Evolutionary conservation across 2,888 invertebrate genomes (phyloP), one percentile per base, ranked within the genome.

Genomic region (Yponomeuta cagnagella): DNA sequence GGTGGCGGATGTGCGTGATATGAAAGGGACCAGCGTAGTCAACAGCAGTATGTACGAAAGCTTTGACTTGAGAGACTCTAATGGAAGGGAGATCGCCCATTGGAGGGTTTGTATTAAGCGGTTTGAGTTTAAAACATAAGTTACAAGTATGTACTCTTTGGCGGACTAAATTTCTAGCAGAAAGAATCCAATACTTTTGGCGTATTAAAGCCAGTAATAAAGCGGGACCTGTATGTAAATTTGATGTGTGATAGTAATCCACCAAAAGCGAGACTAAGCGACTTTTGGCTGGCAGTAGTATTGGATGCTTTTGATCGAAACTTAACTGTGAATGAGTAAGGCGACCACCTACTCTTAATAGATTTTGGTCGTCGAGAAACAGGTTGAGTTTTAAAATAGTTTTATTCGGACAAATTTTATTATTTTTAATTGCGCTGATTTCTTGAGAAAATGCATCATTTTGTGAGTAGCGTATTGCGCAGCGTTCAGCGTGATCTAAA

Each of bases 1-100:
- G 68, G 43, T 64, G 67, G 2, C 69, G 66, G 9, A 31, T 23
- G 23, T 23, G 66, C 5, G 69, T 69, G 12, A 71, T 48, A 10
- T 33, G 52, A 30, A 72, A 72, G 10, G 73, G 73, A 10, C 73
- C 73, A 1, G 67, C 73, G 68, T 70, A 72, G 43, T 73, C 73
- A 6, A 73, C 73, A 12, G 33, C 73, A 5, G n/a, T 30, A 30
- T 65, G 12, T 8, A 52, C 37, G 63, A 73, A 73, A 23, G 66
- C 30, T 63, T 71, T 73, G 1, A 37, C 70, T 72, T 72, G n/a
- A 15, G 10, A 23, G 3, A 73, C 72, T 23, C 72, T 37, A 12
- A 31, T 48, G n/a, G 52, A 10, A 8, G 72, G 73, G 1, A 72
- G 43, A 48, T 68, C 67, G 12, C 68, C 71, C 73, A 72, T 71